Percentiles rank a stretch among this genome's conserved stretches.
phyloP scores from a whole-genome alignment of 2,888 invertebrate species.

The Andrena trimmerana region DNA sequence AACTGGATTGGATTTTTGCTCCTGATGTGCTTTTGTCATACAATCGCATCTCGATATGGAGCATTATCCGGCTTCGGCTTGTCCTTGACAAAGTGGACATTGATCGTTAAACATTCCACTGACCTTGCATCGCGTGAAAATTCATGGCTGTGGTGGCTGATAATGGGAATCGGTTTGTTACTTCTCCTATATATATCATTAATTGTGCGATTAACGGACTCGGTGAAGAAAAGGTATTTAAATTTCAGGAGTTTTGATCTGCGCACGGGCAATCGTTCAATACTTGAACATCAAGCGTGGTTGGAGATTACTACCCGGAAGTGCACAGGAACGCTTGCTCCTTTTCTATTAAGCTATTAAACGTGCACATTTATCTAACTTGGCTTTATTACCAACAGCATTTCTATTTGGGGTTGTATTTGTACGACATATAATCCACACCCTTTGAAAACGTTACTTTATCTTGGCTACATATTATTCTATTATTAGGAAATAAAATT shows the following conservation, averaged over 20 bases:
- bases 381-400: constrained; percentile 79
- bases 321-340: constrained; percentile 94
- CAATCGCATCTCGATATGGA: constrained; percentile 96
- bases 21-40: constrained; percentile 97
- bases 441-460: constrained; percentile 66
- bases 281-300: constrained; percentile 95
- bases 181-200: background rate
- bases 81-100: constrained; percentile 97
- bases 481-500: constrained; percentile 50
- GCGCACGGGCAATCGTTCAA: constrained; percentile 94
- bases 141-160: constrained; percentile 97
- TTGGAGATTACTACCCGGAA: constrained; percentile 94
- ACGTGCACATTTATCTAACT: constrained; percentile 66
- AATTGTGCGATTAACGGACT: constrained; percentile 13
- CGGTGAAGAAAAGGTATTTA: constrained; percentile 31
- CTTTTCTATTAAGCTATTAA: constrained; percentile 91
- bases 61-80: constrained; percentile 97
- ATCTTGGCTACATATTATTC: constrained; percentile 67
- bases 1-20: constrained; percentile 98
- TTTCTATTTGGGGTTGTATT: constrained; percentile 80
- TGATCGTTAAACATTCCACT: constrained; percentile 96
- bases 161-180: constrained; percentile 93
- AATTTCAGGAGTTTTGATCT: constrained; percentile 92
- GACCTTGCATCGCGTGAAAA: constrained; percentile 95
- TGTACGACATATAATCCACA: constrained; percentile 74